A percentile compares a stretch with the other conserved stretches of the same genome.
phyloP scores from a whole-genome alignment of 1,140 invertebrate species.

The Gonatopus flavifemur region DNA sequence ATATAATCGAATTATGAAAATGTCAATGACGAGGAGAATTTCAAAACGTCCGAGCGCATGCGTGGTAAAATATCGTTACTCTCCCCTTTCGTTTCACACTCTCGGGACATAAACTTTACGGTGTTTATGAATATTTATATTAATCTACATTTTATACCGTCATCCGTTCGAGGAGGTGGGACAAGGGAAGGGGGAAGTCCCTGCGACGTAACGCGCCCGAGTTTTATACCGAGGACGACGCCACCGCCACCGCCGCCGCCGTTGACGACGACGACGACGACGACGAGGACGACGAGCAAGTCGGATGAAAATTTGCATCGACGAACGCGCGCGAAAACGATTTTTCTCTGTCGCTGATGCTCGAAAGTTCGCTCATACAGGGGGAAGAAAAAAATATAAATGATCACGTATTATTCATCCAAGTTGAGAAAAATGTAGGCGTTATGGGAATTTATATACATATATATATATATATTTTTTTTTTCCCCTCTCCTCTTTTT shows the following conservation, averaged over 20 bases:
- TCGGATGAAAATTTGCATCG: constrained; percentile 39
- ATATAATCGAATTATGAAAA: too few species aligned
- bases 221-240: constrained; percentile 34
- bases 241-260: background rate
- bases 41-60: too few species aligned
- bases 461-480: too few species aligned
- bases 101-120: constrained; percentile 49
- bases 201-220: constrained; percentile 21
- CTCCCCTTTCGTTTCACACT: constrained; percentile 18
- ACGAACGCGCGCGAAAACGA: constrained; percentile 6
- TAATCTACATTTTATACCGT: constrained; percentile 50
- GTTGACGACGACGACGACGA: too few species aligned
- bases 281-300: constrained; percentile 30
- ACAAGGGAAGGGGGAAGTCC: background rate
- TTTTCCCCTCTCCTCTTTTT: too few species aligned
- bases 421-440: too few species aligned
- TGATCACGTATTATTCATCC: too few species aligned
- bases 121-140: constrained; percentile 56
- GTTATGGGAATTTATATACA: too few species aligned
- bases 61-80: too few species aligned
- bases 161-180: constrained; percentile 17
- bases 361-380: too few species aligned
- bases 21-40: too few species aligned
- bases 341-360: constrained; percentile 6
- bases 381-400: too few species aligned